A percentile compares a stretch with the other conserved stretches of the same genome.
Conservation (phyloP, 2,113 vertebrate genomes). For the Tupaia chinensis region DNA sequence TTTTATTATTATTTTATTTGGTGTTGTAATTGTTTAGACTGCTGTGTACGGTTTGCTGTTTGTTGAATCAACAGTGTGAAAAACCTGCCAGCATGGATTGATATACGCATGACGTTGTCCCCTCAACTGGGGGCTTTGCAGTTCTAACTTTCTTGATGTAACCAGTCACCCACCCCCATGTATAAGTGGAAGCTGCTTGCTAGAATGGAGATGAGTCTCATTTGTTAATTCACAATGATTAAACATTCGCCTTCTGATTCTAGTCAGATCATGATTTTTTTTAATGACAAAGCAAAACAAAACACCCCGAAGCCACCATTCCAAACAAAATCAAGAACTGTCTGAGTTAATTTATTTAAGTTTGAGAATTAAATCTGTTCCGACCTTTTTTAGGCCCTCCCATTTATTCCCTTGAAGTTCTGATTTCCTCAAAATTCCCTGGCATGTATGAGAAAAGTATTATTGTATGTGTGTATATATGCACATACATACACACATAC, state of each 20-base stretch:
- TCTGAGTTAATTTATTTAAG: conserved; percentile 80
- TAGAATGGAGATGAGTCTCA: conserved; percentile 89
- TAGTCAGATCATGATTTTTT: conserved; percentile 90
- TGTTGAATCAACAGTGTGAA: conserved; percentile 94
- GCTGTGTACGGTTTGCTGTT: conserved; percentile 94
- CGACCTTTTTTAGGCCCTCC: conserved; percentile 77
- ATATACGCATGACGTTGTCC: conserved; percentile 92
- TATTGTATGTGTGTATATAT: conserved; percentile 77
- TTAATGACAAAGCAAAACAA: conserved; percentile 74
- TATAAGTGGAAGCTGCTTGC: conserved; percentile 92
- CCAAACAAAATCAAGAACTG: conserved; percentile 84
- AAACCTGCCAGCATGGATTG: conserved; percentile 94
- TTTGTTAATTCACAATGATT: conserved; percentile 89
- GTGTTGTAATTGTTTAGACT: conserved; percentile 94
- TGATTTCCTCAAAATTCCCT: conserved; percentile 81
- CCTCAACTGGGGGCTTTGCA: conserved; percentile 89
- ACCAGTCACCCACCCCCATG: conserved; percentile 91
- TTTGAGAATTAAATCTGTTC: conserved; percentile 72
- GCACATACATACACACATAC: conserved; percentile 76
- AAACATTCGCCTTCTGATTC: conserved; percentile 91
- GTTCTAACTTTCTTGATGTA: conserved; percentile 91
- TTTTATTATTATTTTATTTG: conserved; percentile 90
- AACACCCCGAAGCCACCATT: conserved; percentile 77
- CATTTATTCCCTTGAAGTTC: conserved; percentile 68
- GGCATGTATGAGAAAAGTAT: conserved; percentile 81